Conservation (phyloP, 2,888 invertebrate species). For the Strigamia maritima region DNA sequence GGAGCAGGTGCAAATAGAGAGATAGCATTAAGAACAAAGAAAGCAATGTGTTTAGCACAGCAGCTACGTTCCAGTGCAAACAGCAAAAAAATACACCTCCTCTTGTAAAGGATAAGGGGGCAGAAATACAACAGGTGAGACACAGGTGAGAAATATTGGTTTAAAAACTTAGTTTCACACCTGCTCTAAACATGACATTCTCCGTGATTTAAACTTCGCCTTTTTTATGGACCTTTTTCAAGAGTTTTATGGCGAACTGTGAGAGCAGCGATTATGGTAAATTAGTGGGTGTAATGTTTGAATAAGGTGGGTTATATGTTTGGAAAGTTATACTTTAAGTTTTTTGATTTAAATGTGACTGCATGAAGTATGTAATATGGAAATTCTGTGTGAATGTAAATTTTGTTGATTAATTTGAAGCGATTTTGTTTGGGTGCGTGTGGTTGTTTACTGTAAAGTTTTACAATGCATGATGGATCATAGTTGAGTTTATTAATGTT, state of each 20-base stretch:
- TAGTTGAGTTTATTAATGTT: too few species aligned
- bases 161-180: constrained; percentile 8
- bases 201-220: not conserved
- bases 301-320: too few species aligned
- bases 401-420: too few species aligned
- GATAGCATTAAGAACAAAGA: constrained; percentile 25
- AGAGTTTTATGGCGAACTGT: not conserved
- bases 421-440: too few species aligned
- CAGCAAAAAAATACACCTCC: constrained; percentile 23
- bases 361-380: too few species aligned
- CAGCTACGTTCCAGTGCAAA: constrained; percentile 25
- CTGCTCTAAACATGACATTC: not conserved
- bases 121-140: constrained; percentile 16
- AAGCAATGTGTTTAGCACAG: constrained; percentile 29
- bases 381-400: too few species aligned
- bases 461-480: too few species aligned
- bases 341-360: too few species aligned
- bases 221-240: not conserved
- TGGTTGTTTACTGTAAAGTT: too few species aligned
- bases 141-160: constrained; percentile 28
- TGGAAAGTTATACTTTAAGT: too few species aligned
- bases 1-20: constrained; percentile 25
- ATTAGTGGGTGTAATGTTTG: too few species aligned
- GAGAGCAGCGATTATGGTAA: too few species aligned
- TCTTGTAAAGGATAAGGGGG: constrained; percentile 18